Conservation (phyloP, 2,888 invertebrate genomes). For the Drosophila limbata region DNA sequence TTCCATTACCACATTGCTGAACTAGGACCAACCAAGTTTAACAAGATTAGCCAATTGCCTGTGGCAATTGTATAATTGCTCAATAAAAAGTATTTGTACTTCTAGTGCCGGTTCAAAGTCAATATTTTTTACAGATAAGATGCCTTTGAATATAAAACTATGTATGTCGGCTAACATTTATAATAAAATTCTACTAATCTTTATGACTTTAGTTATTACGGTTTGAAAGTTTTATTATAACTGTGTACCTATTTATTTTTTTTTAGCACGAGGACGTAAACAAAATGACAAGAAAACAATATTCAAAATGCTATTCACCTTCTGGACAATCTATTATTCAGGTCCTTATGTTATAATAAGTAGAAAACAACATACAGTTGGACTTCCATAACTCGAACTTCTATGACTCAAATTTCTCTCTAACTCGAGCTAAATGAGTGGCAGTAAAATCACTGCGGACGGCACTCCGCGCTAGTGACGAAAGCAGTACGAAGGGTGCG, state of each 20-base stretch:
- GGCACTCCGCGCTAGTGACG: too few relatives aligned
- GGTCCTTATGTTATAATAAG: too few relatives aligned
- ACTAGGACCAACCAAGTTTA: conserved; percentile 35
- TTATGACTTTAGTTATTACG: conserved; percentile 7
- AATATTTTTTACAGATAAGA: conserved; percentile 55
- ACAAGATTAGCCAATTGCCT: conserved; percentile 9
- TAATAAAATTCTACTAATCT: conserved; percentile 50
- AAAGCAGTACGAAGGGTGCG: too few relatives aligned
- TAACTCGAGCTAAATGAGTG: too few relatives aligned
- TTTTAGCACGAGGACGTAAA: background rate
- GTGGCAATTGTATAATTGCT: conserved; percentile 5
- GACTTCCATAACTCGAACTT: too few relatives aligned
- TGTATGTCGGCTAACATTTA: conserved; percentile 18
- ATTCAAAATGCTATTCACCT: too few relatives aligned
- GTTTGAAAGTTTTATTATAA: background rate
- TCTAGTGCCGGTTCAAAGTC: conserved; percentile 24
- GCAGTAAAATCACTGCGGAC: too few relatives aligned
- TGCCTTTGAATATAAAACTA: conserved; percentile 9
- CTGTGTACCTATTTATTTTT: background rate
- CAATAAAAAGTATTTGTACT: conserved; percentile 38
- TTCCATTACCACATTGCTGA: conserved; percentile 53
- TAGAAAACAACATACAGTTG: too few relatives aligned
- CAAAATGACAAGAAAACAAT: background rate
- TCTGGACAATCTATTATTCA: too few relatives aligned
- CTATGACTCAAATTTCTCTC: too few relatives aligned